phyloP scores from a whole-genome alignment of 1,140 invertebrate species.

The Drosophila trapezifrons region DNA sequence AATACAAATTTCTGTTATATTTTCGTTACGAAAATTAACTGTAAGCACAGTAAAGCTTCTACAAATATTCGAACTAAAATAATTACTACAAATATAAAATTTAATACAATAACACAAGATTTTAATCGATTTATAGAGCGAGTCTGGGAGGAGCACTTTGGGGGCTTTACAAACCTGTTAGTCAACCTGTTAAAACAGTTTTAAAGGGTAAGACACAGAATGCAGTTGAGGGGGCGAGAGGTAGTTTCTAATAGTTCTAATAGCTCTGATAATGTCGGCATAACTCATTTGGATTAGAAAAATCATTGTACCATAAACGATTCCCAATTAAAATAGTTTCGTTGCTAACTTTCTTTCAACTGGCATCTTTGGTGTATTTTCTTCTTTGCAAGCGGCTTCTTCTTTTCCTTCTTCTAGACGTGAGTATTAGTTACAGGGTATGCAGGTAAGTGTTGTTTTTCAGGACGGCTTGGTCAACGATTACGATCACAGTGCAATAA shows the following conservation, averaged over 20 bases:
- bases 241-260: constrained; percentile 6
- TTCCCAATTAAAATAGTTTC: constrained; percentile 43
- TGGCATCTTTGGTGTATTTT: neutral
- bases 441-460: neutral
- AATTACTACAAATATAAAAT: too few species aligned
- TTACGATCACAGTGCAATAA: too few species aligned
- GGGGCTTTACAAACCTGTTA: neutral
- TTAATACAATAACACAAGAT: too few species aligned
- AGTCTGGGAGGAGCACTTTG: neutral
- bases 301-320: constrained; percentile 26
- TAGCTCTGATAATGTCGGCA: constrained; percentile 31
- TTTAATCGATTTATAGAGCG: too few species aligned
- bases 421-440: constrained; percentile 17
- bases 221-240: neutral
- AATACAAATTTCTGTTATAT: too few species aligned
- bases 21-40: too few species aligned
- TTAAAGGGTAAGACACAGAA: constrained; percentile 5
- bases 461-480: too few species aligned
- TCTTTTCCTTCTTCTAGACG: neutral
- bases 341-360: constrained; percentile 26
- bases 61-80: too few species aligned
- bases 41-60: too few species aligned
- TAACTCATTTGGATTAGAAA: constrained; percentile 31
- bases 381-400: neutral
- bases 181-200: neutral